Conservation (phyloP, 1,140 invertebrate species). For the Augochlora pura region DNA sequence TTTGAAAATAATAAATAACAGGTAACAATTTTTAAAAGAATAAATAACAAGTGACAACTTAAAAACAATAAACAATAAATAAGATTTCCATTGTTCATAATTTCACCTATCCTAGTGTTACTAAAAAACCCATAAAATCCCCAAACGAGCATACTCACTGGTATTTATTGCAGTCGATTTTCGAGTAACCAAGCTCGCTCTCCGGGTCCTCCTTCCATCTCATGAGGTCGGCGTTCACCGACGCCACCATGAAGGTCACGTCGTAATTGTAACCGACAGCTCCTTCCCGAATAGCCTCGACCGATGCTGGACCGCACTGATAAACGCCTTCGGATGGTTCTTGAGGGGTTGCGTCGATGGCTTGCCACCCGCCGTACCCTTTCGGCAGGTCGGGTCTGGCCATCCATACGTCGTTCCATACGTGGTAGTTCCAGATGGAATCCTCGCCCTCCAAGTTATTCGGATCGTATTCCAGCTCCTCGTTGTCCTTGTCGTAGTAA, state of each 20-base stretch:
- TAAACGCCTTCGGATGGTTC: slow-evolving; percentile 79
- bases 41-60: no score
- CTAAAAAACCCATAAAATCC: no score
- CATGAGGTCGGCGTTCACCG: slow-evolving; percentile 85
- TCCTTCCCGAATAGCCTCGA: slow-evolving; percentile 83
- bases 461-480: slow-evolving; percentile 75
- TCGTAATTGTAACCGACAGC: slow-evolving; percentile 84
- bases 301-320: slow-evolving; percentile 84
- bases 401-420: slow-evolving; percentile 89
- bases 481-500: slow-evolving; percentile 80
- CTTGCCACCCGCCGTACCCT: slow-evolving; percentile 84
- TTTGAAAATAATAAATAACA: no score
- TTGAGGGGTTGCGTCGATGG: slow-evolving; percentile 84
- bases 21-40: no score
- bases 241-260: slow-evolving; percentile 83
- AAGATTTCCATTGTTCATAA: no score
- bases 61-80: no score
- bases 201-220: slow-evolving; percentile 83
- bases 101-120: no score
- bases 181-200: slow-evolving; percentile 82
- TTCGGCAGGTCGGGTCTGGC: slow-evolving; percentile 82
- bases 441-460: slow-evolving; percentile 67
- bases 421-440: slow-evolving; percentile 85
- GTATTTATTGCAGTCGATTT: slow-evolving; percentile 86
- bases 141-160: slow-evolving; percentile 80